A percentile compares a stretch with the other conserved stretches of the same genome.
phyloP scores from a whole-genome alignment of 2,113 vertebrate genomes.

The Thinocorus orbignyianus region DNA sequence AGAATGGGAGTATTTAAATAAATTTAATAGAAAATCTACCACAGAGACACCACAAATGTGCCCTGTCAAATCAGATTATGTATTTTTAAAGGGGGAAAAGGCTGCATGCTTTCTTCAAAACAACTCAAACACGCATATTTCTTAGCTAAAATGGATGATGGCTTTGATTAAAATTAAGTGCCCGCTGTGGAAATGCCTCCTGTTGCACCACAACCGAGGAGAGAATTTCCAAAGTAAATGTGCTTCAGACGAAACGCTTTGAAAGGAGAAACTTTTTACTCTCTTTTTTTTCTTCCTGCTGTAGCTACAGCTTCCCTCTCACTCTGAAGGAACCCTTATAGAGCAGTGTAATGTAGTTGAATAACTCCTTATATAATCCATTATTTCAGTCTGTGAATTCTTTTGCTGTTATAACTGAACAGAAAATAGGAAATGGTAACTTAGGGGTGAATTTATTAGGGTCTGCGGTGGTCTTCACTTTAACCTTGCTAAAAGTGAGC shows the following conservation, averaged over 20 bases:
- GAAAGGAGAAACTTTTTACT: background rate
- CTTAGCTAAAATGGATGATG: background rate
- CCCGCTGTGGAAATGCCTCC: background rate
- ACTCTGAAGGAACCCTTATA: background rate
- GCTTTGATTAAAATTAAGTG: slow-evolving; percentile 9
- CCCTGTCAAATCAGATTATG: background rate
- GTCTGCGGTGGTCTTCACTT: background rate
- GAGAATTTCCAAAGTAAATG: background rate
- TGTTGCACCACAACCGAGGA: background rate
- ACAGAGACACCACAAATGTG: background rate
- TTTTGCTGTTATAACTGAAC: background rate
- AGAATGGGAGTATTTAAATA: slow-evolving; percentile 32
- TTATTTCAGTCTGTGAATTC: background rate
- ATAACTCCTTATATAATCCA: background rate
- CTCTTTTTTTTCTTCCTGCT: background rate
- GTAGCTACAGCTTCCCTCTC: background rate
- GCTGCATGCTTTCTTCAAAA: background rate
- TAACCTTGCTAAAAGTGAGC: background rate
- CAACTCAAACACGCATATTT: background rate
- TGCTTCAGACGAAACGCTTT: background rate
- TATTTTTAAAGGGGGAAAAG: background rate
- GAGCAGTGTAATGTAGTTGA: background rate
- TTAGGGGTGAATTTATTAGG: background rate
- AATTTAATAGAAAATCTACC: slow-evolving; percentile 5
- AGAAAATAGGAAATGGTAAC: background rate